A percentile compares a stretch with the other conserved stretches of the same genome.
Evolutionary conservation across 92 coral and sea anemone genomes (phyloP).

Genomic region (Porites divaricata): DNA sequence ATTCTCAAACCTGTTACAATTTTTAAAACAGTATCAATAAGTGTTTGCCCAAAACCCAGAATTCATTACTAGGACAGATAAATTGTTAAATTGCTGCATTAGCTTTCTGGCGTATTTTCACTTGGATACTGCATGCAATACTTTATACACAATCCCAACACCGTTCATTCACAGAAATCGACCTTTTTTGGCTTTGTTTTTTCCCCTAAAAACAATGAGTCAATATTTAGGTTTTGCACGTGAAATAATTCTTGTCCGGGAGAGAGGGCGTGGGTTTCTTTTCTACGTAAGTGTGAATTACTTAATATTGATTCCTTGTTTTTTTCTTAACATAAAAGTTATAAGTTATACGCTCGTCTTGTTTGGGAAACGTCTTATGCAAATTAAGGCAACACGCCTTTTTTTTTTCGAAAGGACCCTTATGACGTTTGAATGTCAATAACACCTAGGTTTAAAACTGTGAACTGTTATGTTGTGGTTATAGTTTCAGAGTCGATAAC

Average conservation of each 20-base stretch:
- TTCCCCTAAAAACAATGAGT: not conserved
- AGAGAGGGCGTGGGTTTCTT: not conserved
- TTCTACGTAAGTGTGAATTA: not conserved
- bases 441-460: not conserved
- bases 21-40: no score
- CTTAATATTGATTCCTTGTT: conserved; percentile 23
- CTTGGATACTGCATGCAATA: no score
- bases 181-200: not conserved
- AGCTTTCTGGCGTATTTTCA: not conserved
- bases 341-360: not conserved
- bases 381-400: not conserved
- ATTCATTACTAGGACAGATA: no score
- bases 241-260: not conserved
- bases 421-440: not conserved
- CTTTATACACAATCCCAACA: not conserved
- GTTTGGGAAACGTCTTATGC: not conserved
- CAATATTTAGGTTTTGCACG: not conserved
- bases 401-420: not conserved
- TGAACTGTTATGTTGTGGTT: not conserved
- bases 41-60: no score
- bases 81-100: no score
- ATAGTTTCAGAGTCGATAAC: not conserved
- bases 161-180: not conserved
- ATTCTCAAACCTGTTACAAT: no score
- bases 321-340: not conserved